Percentiles rank a stretch among this genome's conserved stretches.
Evolutionary conservation across 2,888 invertebrate genomes (phyloP).

Genomic region (Linhomoeus sp.): DNA sequence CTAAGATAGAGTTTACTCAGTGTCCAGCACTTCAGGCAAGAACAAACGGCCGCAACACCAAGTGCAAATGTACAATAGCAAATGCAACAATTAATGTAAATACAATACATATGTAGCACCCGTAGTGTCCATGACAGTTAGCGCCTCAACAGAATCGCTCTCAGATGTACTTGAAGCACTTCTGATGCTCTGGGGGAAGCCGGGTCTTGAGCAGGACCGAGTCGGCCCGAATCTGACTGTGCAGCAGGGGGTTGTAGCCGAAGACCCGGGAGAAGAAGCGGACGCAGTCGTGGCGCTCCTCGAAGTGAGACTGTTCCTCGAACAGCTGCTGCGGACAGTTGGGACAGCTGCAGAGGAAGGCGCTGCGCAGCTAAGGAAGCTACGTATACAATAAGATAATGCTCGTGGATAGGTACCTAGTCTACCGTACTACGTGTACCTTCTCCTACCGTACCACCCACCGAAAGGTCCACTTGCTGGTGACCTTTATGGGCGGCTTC

Average conservation of each 20-base stretch:
- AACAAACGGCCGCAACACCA: too few species aligned
- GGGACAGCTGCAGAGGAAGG: constrained; percentile 57
- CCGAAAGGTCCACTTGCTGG: constrained; percentile 24
- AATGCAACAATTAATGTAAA: too few species aligned
- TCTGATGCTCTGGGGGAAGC: constrained; percentile 93
- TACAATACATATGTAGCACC: too few species aligned
- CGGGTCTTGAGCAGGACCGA: constrained; percentile 97
- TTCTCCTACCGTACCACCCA: constrained; percentile 6
- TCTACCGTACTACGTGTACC: too few species aligned
- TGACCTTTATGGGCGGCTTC: constrained; percentile 84
- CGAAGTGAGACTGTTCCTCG: constrained; percentile 87
- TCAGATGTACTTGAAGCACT: constrained; percentile 91
- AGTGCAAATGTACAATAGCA: too few species aligned
- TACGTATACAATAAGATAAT: too few species aligned
- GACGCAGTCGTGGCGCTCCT: constrained; percentile 89
- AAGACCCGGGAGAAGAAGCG: constrained; percentile 71
- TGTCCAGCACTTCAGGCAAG: too few species aligned
- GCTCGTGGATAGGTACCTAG: too few species aligned
- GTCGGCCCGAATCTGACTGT: constrained; percentile 89
- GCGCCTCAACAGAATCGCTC: too few species aligned
- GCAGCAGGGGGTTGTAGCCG: constrained; percentile 87
- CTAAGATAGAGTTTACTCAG: not conserved
- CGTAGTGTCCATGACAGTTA: too few species aligned
- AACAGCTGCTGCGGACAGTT: constrained; percentile 88
- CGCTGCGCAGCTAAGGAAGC: not conserved